Evolutionary conservation across 2,888 invertebrate genomes (phyloP), one percentile per base, ranked within the genome.

Genomic region (Dryobotodes eremita): DNA sequence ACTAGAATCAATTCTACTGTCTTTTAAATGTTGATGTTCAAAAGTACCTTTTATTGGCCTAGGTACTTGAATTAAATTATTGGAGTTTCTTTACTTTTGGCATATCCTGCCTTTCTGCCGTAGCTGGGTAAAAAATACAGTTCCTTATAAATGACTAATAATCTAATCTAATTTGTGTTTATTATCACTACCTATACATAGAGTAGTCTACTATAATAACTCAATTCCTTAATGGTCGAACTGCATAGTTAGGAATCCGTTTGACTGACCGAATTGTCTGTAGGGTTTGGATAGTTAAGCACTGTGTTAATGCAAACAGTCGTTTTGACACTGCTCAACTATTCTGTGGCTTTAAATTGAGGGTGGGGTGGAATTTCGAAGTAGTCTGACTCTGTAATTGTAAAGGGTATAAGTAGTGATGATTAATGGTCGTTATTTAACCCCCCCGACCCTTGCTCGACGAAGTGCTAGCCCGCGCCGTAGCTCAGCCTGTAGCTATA

Each of bases 251-350:
- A 0, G 23, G 55, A 72, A 36, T 55, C 17, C 23, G 26, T 79
- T 68, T 46, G 59, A 72, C 13, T 17, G 53, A 23, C 72, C 36
- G 15, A 23, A 46, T 31, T 71, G 20, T 69, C 13, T 48, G 62
- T 64, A 36, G 11, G 48, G 72, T 79, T 46, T 42, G 46, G 36
- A 2, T 79, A 36, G 72, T 79, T 79, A 79, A 36, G 46, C 15
- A n/a, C 20, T 11, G 59, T 36, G 59, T 53, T 53, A 79, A 72
- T 36, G 23, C n/a, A 53, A 72, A 79, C 46, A 61, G 31, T 26
- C 23, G 11, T 26, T 55, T 55, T 42, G 57, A n/a, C 8, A 23
- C n/a, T 79, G 50, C 10, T 5, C 17, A 42, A 78, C 57, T 31
- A 50, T 71, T 20, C 26, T 46, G 20, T 42, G 42, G 42, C 4